A percentile compares a stretch with the other conserved stretches of the same genome.
These are phyloP conservation scores for Panopea generosa DNA, from an alignment of 2,888 invertebrate genomes.

Conservation along the genomic window DNA sequence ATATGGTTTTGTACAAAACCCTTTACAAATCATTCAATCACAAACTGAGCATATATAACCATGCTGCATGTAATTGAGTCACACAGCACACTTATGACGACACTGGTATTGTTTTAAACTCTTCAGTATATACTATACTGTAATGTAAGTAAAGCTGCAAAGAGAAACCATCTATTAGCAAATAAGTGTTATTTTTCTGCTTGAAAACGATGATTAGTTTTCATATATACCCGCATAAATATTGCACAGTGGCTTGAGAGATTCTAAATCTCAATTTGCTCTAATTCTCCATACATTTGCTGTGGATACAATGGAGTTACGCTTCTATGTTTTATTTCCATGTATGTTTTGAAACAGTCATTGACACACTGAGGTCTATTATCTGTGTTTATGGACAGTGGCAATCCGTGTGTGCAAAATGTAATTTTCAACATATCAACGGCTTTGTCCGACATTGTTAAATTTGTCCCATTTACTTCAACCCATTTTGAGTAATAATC, in stretches of 20 bases:
- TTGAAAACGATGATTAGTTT: no score
- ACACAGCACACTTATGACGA: no score
- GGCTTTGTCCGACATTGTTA: not conserved
- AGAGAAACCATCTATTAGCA: no score
- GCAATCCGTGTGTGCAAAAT: constrained; percentile 20
- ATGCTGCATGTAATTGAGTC: no score
- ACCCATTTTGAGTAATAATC: constrained; percentile 63
- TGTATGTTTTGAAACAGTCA: constrained; percentile 41
- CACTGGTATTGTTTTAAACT: no score
- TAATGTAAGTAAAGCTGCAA: no score
- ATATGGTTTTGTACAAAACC: no score
- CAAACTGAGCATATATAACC: no score
- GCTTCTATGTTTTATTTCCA: constrained; percentile 43
- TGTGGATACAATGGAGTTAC: constrained; percentile 54
- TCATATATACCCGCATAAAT: no score
- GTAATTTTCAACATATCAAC: constrained; percentile 4
- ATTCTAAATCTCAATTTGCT: constrained; percentile 58
- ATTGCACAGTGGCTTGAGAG: constrained; percentile 44
- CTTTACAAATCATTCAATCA: no score
- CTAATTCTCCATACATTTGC: constrained; percentile 59
- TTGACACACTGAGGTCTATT: constrained; percentile 52
- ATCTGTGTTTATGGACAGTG: constrained; percentile 35
- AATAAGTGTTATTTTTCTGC: no score
- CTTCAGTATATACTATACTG: no score
- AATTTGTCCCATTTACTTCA: constrained; percentile 41